A percentile compares a stretch with the other conserved stretches of the same genome.
Conservation (phyloP, 2,113 vertebrate species). For the Machaerirhynchus nigripectus region DNA sequence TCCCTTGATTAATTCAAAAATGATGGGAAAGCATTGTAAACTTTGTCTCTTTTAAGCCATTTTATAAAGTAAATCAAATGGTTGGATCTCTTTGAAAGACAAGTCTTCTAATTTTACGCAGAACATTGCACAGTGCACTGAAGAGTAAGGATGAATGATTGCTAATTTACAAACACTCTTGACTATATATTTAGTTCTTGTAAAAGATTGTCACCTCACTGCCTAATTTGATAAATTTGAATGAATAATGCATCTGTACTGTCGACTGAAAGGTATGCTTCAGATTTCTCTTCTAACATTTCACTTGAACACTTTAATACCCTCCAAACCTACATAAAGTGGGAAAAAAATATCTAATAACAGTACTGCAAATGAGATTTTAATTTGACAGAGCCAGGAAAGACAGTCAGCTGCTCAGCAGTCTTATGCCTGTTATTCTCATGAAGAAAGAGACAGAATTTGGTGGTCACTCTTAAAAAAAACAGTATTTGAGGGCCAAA, state of each 20-base stretch:
- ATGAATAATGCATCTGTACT: not conserved
- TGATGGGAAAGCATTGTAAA: not conserved
- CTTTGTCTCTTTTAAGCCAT: not conserved
- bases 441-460: not conserved
- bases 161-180: not conserved
- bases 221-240: not conserved
- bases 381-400: not conserved
- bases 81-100: not conserved
- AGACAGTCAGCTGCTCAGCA: not conserved
- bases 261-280: not conserved
- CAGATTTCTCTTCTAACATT: not conserved
- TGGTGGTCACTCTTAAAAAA: not conserved
- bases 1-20: not conserved
- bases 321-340: not conserved
- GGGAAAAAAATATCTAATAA: not conserved
- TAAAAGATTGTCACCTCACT: not conserved
- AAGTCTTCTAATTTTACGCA: not conserved
- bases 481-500: not conserved
- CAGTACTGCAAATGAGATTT: not conserved
- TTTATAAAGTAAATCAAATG: conserved; percentile 20
- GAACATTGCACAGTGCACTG: not conserved
- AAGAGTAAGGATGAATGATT: not conserved
- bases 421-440: not conserved
- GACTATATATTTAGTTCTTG: not conserved
- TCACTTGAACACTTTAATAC: not conserved